Conservation (phyloP, 2,797 vertebrate species). For the Anguilla pacifica region DNA sequence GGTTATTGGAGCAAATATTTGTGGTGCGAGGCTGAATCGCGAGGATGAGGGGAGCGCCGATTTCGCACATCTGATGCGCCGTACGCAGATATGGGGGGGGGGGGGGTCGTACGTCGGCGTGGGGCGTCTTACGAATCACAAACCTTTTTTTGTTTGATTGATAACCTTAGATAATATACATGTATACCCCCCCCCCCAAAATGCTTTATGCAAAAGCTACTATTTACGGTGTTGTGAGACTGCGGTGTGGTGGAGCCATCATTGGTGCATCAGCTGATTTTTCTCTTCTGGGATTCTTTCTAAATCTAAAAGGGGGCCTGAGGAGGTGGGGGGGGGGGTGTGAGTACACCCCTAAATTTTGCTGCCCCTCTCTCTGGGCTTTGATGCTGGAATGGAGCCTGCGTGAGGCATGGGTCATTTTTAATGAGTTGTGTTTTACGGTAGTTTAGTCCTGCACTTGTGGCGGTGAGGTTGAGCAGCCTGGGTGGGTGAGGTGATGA, state of each 20-base stretch:
- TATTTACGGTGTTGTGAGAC: too few relatives aligned
- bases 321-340: background rate
- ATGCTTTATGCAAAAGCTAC: background rate
- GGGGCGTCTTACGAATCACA: background rate
- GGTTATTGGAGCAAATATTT: constrained; percentile 28
- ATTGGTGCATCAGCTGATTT: background rate
- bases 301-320: background rate
- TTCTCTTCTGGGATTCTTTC: background rate
- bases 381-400: background rate
- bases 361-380: background rate
- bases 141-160: background rate
- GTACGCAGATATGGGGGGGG: background rate
- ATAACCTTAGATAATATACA: background rate
- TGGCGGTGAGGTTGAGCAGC: background rate
- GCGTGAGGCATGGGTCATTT: background rate
- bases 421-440: too few relatives aligned
- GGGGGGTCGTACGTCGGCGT: background rate
- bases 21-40: background rate
- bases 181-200: background rate
- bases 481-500: background rate
- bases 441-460: too few relatives aligned
- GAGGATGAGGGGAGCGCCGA: background rate
- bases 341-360: background rate
- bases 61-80: background rate
- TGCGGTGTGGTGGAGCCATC: background rate